phyloP scores from a whole-genome alignment of 2,888 invertebrate genomes.

The Gastracanthus pulcherrimus region DNA sequence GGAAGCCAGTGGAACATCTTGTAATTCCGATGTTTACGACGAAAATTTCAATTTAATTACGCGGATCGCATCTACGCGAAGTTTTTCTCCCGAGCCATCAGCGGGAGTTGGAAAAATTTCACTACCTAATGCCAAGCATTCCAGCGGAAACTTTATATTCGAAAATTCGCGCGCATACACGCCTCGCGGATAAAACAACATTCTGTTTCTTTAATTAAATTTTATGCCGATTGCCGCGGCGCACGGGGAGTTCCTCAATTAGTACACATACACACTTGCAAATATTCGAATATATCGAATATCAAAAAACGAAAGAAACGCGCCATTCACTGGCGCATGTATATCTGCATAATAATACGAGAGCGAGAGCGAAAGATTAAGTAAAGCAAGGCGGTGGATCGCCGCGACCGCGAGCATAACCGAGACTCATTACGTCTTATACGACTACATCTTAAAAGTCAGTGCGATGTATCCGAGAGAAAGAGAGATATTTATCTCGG shows the following conservation, averaged over 20 bases:
- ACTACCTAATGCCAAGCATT: not conserved
- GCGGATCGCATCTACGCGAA: no score
- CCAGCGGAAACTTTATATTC: not conserved
- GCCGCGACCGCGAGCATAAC: not conserved
- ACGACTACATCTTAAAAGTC: not conserved
- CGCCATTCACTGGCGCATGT: not conserved
- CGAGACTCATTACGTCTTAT: constrained; percentile 50
- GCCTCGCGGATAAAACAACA: constrained; percentile 2
- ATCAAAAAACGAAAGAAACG: not conserved
- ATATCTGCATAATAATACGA: constrained; percentile 45
- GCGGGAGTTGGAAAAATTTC: no score
- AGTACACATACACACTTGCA: not conserved
- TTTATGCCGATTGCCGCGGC: constrained; percentile 46
- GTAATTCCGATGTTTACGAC: not conserved
- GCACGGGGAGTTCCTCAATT: constrained; percentile 47
- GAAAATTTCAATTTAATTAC: not conserved
- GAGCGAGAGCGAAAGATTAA: constrained; percentile 16
- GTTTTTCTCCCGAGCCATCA: not conserved
- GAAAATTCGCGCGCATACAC: not conserved
- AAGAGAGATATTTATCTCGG: constrained; percentile 48
- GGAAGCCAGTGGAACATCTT: not conserved
- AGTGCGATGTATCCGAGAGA: no score
- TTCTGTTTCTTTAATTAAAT: constrained; percentile 54
- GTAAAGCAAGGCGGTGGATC: not conserved
- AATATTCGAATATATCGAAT: no score